A percentile compares a stretch with the other conserved stretches of the same genome.
These are phyloP conservation scores for Rotaria sp. DNA, from an alignment of 2,888 invertebrate genomes.

Conservation along the genomic window DNA sequence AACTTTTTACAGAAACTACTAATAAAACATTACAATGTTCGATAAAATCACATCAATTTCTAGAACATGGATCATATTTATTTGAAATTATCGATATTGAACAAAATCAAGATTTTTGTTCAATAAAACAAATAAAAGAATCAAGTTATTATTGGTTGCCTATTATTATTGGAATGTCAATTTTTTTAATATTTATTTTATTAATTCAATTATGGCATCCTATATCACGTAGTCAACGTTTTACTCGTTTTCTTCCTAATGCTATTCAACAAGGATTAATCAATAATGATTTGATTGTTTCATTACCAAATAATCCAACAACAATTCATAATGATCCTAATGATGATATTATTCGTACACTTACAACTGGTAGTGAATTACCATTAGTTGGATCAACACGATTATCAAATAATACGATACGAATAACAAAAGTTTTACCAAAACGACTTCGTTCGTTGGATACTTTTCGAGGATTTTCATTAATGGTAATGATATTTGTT, in stretches of 20 bases:
- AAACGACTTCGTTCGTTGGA: constrained; percentile 46
- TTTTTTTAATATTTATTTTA: not conserved
- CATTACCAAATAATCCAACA: not conserved
- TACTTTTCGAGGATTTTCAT: constrained; percentile 52
- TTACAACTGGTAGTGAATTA: not conserved
- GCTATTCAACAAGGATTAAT: not conserved
- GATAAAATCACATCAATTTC: not conserved
- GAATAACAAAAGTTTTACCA: not conserved
- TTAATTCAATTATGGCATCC: not conserved
- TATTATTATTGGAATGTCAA: not conserved
- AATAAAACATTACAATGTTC: not conserved
- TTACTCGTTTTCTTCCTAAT: not conserved
- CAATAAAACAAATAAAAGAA: not conserved
- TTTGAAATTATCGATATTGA: not conserved
- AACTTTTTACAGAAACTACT: not conserved
- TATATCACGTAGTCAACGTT: not conserved
- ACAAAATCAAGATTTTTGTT: not conserved
- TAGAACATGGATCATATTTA: not conserved
- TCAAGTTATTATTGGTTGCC: not conserved
- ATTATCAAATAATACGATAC: not conserved
- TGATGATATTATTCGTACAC: not conserved
- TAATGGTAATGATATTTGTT: constrained; percentile 75
- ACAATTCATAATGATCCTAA: not conserved
- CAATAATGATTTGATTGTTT: not conserved
- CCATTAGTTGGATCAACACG: not conserved